Evolutionary conservation across 2,888 invertebrate genomes (phyloP).

Genomic region (Hyppa rectilinea): DNA sequence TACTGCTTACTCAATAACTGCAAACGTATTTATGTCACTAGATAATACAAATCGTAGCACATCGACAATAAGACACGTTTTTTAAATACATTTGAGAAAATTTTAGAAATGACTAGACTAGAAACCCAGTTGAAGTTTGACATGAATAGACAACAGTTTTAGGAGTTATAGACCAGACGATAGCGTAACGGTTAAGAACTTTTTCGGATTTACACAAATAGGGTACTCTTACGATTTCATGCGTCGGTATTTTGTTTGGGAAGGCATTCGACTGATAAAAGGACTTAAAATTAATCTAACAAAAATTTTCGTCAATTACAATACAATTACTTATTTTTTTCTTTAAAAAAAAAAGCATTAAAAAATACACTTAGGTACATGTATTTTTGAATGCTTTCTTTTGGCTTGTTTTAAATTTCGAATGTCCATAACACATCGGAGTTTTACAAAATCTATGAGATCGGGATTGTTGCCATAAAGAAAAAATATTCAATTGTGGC

Average conservation of each 20-base stretch:
- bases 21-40: constrained; percentile 53
- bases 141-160: constrained; percentile 50
- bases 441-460: neutral
- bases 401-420: neutral
- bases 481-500: neutral
- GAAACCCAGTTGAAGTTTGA: constrained; percentile 47
- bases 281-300: neutral
- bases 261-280: constrained; percentile 25
- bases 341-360: too few relatives aligned
- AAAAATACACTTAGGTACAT: too few relatives aligned
- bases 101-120: constrained; percentile 40
- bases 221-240: constrained; percentile 24
- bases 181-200: constrained; percentile 44
- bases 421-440: neutral
- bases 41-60: constrained; percentile 50
- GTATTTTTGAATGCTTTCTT: neutral
- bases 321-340: too few relatives aligned
- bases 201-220: constrained; percentile 54
- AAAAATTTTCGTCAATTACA: neutral
- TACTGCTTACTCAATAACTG: constrained; percentile 42
- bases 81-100: constrained; percentile 41
- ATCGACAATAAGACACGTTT: constrained; percentile 60
- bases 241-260: constrained; percentile 42
- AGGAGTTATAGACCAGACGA: constrained; percentile 51
- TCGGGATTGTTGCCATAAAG: neutral